Evolutionary conservation across 2,113 vertebrate genomes (phyloP), one percentile per base, ranked within the genome.

Genomic region (Himantopus leucocephalus): DNA sequence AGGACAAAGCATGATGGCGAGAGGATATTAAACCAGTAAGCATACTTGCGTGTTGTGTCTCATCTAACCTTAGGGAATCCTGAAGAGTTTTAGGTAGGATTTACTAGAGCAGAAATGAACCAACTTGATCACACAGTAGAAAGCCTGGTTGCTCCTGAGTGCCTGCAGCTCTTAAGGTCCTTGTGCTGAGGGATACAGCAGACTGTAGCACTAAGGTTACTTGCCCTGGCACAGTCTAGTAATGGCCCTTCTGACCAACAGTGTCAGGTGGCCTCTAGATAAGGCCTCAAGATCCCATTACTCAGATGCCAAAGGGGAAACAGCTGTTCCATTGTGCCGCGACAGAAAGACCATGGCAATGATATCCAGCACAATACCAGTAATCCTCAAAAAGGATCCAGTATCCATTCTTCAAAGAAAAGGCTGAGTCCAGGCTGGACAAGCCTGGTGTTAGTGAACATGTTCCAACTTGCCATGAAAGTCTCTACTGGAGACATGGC

Each of bases 21-120:
- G 52, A 62, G 50, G 22, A 23, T 63, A 72, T 52, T 71, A 81
- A 92, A 87, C 13, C 52, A 81, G 32, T 22, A 55, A 56, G 21
- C 45, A 47, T 63, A 15, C 32, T 84, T 63, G 37, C 29, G 43
- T 63, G n/a, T 59, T 63, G 22, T 52, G 13, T 72, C 60, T 96
- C 58, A 75, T 81, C 39, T 81, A 81, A 74, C n/a, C 37, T 48
- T 43, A 85, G 43, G 58, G 34, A 81, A 67, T 68, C 45, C 58
- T 85, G 64, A 74, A 84, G 71, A 64, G 18, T 52, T 92, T 71
- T 81, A 81, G 48, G 16, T 67, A 55, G 29, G 10, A 72, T 91
- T 96, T 96, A 78, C 77, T 94, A 89, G 66, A 78, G 87, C 39
- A 82, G 77, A 91, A 92, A 71, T 68, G n/a, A 91, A 63, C 47